Percentiles rank a stretch among this genome's conserved stretches.
These are phyloP conservation scores for Seladonia tumulorum DNA, from an alignment of 2,888 invertebrate genomes.

Conservation along the genomic window DNA sequence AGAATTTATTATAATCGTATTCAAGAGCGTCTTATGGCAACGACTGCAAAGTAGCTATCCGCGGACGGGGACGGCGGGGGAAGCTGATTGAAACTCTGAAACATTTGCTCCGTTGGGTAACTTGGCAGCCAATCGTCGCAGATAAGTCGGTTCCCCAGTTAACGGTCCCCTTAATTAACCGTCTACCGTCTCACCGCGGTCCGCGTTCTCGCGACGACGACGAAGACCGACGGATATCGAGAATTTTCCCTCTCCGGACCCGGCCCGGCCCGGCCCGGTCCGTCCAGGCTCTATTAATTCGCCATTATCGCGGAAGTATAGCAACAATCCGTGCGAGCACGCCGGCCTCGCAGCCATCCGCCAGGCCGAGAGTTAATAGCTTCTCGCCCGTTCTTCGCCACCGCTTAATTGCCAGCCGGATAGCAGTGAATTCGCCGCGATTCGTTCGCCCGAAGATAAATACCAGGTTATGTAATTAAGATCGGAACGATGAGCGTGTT, in stretches of 20 bases:
- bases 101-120: slow-evolving; percentile 64
- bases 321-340: slow-evolving; percentile 45
- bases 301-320: slow-evolving; percentile 59
- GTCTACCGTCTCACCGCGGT: slow-evolving; percentile 43
- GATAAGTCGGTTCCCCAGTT: slow-evolving; percentile 72
- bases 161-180: slow-evolving; percentile 73
- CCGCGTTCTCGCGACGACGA: slow-evolving; percentile 30
- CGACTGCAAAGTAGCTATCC: slow-evolving; percentile 67
- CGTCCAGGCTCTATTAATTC: slow-evolving; percentile 60
- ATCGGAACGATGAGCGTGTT: slow-evolving; percentile 40
- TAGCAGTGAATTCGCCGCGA: slow-evolving; percentile 38
- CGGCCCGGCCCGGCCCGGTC: not conserved
- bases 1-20: slow-evolving; percentile 76
- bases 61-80: slow-evolving; percentile 4
- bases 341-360: not conserved
- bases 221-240: slow-evolving; percentile 36
- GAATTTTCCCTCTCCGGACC: slow-evolving; percentile 39
- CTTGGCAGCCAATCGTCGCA: slow-evolving; percentile 69
- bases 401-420: slow-evolving; percentile 46
- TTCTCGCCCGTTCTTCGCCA: slow-evolving; percentile 39
- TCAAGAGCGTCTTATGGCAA: slow-evolving; percentile 67
- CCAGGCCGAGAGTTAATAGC: slow-evolving; percentile 46
- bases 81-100: slow-evolving; percentile 71
- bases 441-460: slow-evolving; percentile 43
- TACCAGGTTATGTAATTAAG: slow-evolving; percentile 50